phyloP scores from a whole-genome alignment of 2,888 invertebrate genomes.

The Eumerus sabulonum region DNA sequence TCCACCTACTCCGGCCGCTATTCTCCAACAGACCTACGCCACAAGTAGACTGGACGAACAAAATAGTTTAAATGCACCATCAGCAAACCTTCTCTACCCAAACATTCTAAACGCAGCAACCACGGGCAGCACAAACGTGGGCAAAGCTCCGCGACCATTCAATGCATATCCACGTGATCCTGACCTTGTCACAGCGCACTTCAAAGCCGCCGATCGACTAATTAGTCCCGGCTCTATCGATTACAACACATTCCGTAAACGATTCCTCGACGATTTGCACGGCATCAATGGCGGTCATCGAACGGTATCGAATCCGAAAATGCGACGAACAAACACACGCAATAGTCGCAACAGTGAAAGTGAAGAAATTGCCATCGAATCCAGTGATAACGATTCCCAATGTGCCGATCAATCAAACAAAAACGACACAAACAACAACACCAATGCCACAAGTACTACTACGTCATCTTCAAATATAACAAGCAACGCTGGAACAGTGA shows the following conservation, averaged over 20 bases:
- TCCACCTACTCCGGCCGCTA: conserved; percentile 44
- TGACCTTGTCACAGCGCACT: conserved; percentile 81
- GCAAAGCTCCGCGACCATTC: conserved; percentile 82
- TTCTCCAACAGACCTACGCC: conserved; percentile 30
- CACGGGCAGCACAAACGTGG: conserved; percentile 50
- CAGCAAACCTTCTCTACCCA: conserved; percentile 62
- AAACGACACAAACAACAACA: conserved; percentile 47
- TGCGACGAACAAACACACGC: conserved; percentile 81
- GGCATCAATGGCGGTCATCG: conserved; percentile 82
- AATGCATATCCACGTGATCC: conserved; percentile 87
- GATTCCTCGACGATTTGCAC: conserved; percentile 83
- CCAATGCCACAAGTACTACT: neutral
- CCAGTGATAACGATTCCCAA: conserved; percentile 76
- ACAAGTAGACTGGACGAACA: conserved; percentile 23
- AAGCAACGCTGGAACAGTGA: conserved; percentile 75
- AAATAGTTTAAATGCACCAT: conserved; percentile 28
- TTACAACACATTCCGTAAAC: conserved; percentile 85
- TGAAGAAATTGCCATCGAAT: conserved; percentile 76
- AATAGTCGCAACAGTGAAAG: conserved; percentile 75
- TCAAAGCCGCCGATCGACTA: conserved; percentile 80
- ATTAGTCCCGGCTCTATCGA: conserved; percentile 83
- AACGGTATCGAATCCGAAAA: conserved; percentile 84
- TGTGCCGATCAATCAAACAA: conserved; percentile 29
- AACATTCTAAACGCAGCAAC: conserved; percentile 53
- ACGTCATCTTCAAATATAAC: neutral